These are phyloP conservation scores for Mobula hypostoma DNA, from an alignment of 2,113 vertebrate genomes.

Conservation along the genomic window DNA sequence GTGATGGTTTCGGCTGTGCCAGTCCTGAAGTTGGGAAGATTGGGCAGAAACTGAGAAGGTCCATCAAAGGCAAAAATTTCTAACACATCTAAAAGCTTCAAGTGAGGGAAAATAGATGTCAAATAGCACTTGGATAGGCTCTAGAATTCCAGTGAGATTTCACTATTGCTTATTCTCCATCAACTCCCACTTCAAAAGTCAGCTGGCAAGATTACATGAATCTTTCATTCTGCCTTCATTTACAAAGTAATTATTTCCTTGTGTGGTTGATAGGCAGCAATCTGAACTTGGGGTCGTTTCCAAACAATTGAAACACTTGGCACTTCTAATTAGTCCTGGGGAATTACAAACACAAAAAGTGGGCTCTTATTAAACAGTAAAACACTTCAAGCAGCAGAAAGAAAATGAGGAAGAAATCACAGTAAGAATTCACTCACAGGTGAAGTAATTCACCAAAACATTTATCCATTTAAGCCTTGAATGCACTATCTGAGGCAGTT, in stretches of 20 bases:
- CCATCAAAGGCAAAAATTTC: background rate
- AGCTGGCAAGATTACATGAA: background rate
- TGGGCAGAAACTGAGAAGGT: background rate
- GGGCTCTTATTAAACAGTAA: background rate
- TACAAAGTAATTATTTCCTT: background rate
- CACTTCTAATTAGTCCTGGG: background rate
- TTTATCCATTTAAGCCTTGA: background rate
- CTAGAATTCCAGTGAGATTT: background rate
- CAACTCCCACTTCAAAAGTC: background rate
- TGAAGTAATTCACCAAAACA: background rate
- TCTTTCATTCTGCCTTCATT: background rate
- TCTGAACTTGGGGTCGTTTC: background rate
- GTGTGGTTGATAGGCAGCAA: background rate
- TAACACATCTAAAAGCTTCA: background rate
- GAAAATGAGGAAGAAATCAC: background rate
- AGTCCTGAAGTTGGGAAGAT: background rate
- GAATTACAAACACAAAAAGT: background rate
- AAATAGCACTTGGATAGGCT: background rate
- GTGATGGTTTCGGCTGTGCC: background rate
- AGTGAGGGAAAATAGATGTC: background rate
- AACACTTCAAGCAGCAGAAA: background rate
- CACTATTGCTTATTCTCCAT: background rate
- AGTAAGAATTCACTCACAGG: background rate
- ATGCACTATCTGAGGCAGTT: background rate
- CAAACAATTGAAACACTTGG: slow-evolving; percentile 6